phyloP scores from a whole-genome alignment of 1,140 invertebrate genomes.

The Proctacanthus coquilletti region DNA sequence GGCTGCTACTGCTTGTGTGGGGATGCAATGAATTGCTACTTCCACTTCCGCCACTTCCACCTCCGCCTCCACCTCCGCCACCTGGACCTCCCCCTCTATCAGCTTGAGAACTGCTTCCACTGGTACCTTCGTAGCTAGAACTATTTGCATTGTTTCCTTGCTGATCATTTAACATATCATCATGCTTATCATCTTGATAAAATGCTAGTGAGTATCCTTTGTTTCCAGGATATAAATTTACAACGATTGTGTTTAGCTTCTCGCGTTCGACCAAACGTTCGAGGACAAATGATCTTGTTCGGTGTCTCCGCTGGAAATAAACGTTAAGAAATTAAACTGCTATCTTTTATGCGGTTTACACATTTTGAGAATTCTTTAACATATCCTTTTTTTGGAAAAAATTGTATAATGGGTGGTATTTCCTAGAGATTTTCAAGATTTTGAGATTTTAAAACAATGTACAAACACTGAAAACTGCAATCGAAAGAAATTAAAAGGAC shows the following conservation, averaged over 20 bases:
- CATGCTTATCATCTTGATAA: conserved; percentile 34
- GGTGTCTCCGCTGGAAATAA: conserved; percentile 20
- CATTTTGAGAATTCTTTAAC: too few relatives aligned
- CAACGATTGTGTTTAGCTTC: conserved; percentile 71
- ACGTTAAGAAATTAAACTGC: not conserved
- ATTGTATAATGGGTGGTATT: too few relatives aligned
- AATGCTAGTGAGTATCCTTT: conserved; percentile 80
- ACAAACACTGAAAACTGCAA: not conserved
- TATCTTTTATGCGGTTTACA: not conserved
- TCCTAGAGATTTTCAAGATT: too few relatives aligned
- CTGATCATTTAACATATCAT: conserved; percentile 19
- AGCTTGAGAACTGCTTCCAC: too few relatives aligned
- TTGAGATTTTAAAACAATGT: too few relatives aligned
- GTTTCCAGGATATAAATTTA: conserved; percentile 81
- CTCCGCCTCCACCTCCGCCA: conserved; percentile 1
- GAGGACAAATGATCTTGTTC: conserved; percentile 51
- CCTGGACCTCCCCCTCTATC: not conserved
- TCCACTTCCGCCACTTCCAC: not conserved
- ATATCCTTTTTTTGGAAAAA: too few relatives aligned
- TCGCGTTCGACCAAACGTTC: conserved; percentile 71
- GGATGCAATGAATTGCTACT: not conserved
- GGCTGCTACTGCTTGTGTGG: not conserved
- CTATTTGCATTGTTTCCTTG: too few relatives aligned
- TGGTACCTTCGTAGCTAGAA: too few relatives aligned
- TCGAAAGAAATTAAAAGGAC: too few relatives aligned